These are phyloP conservation scores for Isurus oxyrinchus DNA, from an alignment of 2,113 vertebrate species.

Conservation along the genomic window DNA sequence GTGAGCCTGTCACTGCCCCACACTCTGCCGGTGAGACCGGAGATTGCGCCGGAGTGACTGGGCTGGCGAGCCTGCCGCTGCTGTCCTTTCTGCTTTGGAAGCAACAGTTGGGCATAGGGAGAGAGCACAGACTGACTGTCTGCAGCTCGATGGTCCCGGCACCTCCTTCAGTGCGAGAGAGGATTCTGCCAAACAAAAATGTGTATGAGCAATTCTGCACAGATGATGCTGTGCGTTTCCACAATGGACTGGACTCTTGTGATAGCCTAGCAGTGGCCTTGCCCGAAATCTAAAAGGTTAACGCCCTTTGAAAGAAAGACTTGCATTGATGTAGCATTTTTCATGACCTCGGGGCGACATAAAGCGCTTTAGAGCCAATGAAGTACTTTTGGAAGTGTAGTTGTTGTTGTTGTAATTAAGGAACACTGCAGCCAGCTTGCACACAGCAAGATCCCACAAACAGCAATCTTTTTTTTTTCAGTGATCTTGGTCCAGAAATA, in stretches of 20 bases:
- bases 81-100: background rate
- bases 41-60: background rate
- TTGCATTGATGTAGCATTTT: background rate
- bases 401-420: background rate
- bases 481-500: background rate
- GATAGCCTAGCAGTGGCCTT: too few species aligned
- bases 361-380: background rate
- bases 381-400: background rate
- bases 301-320: background rate
- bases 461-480: background rate
- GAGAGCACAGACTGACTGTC: background rate
- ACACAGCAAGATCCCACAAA: background rate
- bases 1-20: background rate
- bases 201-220: background rate
- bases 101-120: background rate
- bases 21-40: too few species aligned
- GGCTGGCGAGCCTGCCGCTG: background rate
- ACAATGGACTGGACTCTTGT: background rate
- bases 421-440: background rate
- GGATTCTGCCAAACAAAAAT: background rate
- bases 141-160: background rate
- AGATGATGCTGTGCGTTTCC: background rate
- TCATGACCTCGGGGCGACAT: background rate
- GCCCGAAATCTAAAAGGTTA: too few species aligned
- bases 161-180: background rate